phyloP scores from a whole-genome alignment of 1,140 invertebrate species.

The Elysia chlorotica region DNA sequence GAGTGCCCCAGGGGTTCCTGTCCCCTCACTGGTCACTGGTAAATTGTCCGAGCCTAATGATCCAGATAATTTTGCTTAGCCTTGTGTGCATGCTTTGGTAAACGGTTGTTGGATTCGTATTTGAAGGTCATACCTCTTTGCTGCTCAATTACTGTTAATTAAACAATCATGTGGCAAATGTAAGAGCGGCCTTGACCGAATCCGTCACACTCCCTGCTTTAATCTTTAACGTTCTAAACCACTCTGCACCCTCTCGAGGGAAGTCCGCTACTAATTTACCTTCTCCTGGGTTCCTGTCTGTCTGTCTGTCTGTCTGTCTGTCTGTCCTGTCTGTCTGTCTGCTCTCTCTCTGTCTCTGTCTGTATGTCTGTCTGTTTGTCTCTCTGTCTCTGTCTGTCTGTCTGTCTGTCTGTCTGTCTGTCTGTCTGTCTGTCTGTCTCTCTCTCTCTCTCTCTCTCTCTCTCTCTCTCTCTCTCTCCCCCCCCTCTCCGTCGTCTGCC shows the following conservation, averaged over 20 bases:
- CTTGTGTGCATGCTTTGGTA: not conserved
- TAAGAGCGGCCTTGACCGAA: too few relatives aligned
- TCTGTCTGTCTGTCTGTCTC: not conserved
- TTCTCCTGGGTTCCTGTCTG: not conserved
- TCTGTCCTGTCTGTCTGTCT: too few relatives aligned
- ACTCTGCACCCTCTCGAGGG: not conserved
- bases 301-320: too few relatives aligned
- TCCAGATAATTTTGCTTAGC: not conserved
- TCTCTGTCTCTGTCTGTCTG: not conserved
- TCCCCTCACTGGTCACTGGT: slow-evolving; percentile 38
- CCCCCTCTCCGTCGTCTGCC: not conserved
- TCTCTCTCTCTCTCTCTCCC: slow-evolving; percentile 2
- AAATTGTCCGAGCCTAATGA: slow-evolving; percentile 44
- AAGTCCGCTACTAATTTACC: not conserved
- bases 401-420: not conserved
- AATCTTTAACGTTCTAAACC: not conserved
- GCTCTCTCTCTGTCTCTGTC: too few relatives aligned
- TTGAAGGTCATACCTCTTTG: not conserved
- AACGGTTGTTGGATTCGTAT: not conserved
- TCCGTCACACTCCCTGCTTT: not conserved
- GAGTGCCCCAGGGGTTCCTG: not conserved
- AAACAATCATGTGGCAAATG: too few relatives aligned
- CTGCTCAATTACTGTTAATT: not conserved
- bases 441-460: not conserved
- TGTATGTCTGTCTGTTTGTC: too few relatives aligned